These are phyloP conservation scores for Callinectes sapidus DNA, from an alignment of 2,888 invertebrate species.

Conservation along the genomic window DNA sequence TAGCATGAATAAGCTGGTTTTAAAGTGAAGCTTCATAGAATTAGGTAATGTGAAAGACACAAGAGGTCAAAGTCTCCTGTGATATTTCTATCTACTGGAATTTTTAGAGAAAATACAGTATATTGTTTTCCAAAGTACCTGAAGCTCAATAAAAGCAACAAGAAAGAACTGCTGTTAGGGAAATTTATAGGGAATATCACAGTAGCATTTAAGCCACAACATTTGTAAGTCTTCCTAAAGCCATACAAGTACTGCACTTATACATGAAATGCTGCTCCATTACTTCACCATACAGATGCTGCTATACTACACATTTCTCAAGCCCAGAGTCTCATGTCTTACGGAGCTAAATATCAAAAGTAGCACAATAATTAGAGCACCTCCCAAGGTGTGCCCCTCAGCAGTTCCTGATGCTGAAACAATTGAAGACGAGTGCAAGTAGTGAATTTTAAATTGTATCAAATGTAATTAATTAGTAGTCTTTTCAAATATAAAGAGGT, in stretches of 20 bases:
- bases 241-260: background rate
- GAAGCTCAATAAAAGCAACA: background rate
- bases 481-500: no score
- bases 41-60: background rate
- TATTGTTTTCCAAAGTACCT: background rate
- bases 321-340: background rate
- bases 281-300: background rate
- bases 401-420: background rate
- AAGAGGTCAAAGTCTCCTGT: background rate
- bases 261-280: background rate
- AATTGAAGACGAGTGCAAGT: no score
- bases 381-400: background rate
- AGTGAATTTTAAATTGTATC: no score
- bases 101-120: no score
- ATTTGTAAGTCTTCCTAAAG: background rate
- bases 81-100: background rate
- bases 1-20: background rate
- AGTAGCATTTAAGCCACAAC: background rate
- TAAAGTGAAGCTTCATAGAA: background rate
- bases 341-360: background rate
- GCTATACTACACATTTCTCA: background rate
- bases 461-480: no score
- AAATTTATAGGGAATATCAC: background rate
- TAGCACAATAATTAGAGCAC: background rate
- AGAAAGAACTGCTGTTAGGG: background rate